Evolutionary conservation across 2,113 vertebrate species (phyloP), one percentile per base, ranked within the genome.

Genomic region (Hystrix brachyura): DNA sequence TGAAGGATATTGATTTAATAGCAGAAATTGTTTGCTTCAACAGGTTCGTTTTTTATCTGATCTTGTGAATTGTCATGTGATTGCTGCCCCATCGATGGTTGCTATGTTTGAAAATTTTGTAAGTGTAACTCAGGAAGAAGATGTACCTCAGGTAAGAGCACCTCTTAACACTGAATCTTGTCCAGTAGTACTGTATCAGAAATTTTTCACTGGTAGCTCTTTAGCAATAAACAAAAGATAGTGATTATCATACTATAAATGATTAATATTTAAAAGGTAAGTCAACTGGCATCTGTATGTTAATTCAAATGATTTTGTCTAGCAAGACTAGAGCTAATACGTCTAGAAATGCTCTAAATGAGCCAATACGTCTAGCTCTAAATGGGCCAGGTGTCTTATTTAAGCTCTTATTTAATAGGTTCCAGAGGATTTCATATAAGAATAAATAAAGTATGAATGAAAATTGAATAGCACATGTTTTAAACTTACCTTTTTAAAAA

Each of bases 71-170:
- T 99, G 99, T 97, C 99, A 99, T 1, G 99, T 99, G 94, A 99
- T 99, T 90, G 99, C 99, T 81, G 99, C 99, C 65, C 99, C 99
- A 0, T 99, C 99, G 0, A 99, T 99, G 99, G 99, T 99, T 95
- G 99, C 99, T 95, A 99, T 99, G 99, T 99, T 99, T 98, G 99
- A 99, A 98, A 99, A 99, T 98, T 99, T 99, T 97, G 98, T 99
- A 96, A 99, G 98, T 79, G 99, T 99, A 96, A 99, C 99, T 92
- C 99, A 99, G 94, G 99, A 99, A 97, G 99, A 99, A 87, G 99
- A 99, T 0, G 99, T 99, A 12, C 99, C 99, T 67, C 99, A 99
- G 99, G 99, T 99, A 98, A 98, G 98, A 95, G 46, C 59, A 96
- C 55, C 23, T 32, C 4, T 85, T 89, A 46, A 46, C 12, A 13